phyloP scores from a whole-genome alignment of 2,888 invertebrate species.

The Nesidiocoris tenuis region DNA sequence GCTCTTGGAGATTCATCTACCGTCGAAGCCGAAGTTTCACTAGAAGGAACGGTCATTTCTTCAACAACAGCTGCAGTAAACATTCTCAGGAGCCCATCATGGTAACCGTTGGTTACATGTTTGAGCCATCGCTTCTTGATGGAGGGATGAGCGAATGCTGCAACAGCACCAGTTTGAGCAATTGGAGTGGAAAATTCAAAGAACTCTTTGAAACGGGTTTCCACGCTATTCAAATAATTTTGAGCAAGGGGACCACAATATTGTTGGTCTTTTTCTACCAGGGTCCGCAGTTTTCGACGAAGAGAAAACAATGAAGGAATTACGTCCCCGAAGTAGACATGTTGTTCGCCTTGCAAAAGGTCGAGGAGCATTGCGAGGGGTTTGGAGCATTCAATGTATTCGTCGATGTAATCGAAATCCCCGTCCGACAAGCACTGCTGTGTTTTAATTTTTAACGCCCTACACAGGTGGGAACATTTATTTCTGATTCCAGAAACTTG shows the following conservation, averaged over 20 bases:
- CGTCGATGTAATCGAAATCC: constrained; percentile 27
- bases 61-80: background rate
- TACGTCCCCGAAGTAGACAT: constrained; percentile 16
- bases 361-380: constrained; percentile 28
- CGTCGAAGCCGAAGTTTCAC: background rate
- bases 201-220: constrained; percentile 8
- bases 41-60: background rate
- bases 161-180: constrained; percentile 15
- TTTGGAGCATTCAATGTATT: constrained; percentile 24
- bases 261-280: background rate
- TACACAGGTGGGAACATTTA: constrained; percentile 1
- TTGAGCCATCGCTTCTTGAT: constrained; percentile 9
- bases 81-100: background rate
- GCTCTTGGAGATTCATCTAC: background rate
- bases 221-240: constrained; percentile 22
- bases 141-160: constrained; percentile 2
- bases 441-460: constrained; percentile 16
- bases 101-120: background rate
- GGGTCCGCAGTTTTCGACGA: constrained; percentile 3
- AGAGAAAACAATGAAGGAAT: constrained; percentile 32
- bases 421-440: constrained; percentile 15
- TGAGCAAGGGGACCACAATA: constrained; percentile 23
- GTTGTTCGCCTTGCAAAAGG: constrained; percentile 30
- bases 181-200: constrained; percentile 18
- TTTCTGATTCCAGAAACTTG: constrained; percentile 10